Base-by-base conservation (phyloP, 2,888 invertebrate species). In the Xestia xanthographa region DNA sequence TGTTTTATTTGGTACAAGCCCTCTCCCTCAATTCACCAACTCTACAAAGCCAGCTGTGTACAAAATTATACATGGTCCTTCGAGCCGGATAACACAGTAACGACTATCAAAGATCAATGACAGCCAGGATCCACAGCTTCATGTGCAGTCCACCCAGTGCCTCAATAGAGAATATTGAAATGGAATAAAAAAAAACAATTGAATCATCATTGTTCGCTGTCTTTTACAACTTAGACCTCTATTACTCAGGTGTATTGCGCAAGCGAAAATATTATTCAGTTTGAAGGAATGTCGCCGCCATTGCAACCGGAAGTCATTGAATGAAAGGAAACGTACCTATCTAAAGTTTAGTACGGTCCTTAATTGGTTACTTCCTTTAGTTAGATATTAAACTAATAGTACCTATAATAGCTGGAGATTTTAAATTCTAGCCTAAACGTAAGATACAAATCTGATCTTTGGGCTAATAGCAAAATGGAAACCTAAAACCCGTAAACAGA, bases 211-310 rank as follows among this genome's bases (percentile, higher is more conserved):
- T 12, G 6, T 29, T 11, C 82, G 77, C 77, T 66, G 0, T 9
- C 22, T 29, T 58, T 69, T 62, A 5, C 22, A 63, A 22, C 34
- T 74, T 72, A 56, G 43, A 22, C 22, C 29, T n/a, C 9, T 56
- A 68, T 75, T 75, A 76, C 68, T 79, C 77, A 86, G 53, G 38
- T 65, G 73, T 58, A 81, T 90, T 89, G 80, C 86, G 82, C 83
- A 88, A 88, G 85, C 70, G 68, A 78, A 87, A 88, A 87, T 89
- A 87, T 90, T 91, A 92, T 90, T 94, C 92, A 93, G 82, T 74
- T 75, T 77, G 5, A 70, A 77, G 84, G 87, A 82, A 89, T 88
- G 89, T 81, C 81, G 79, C 79, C 69, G 65, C 14, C 58, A 79
- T 62, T 45, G 69, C 53, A 48, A 82, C 87, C 86, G 89, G 87